Evolutionary conservation across 2,797 vertebrate genomes (phyloP).

Genomic region (Picus viridis): DNA sequence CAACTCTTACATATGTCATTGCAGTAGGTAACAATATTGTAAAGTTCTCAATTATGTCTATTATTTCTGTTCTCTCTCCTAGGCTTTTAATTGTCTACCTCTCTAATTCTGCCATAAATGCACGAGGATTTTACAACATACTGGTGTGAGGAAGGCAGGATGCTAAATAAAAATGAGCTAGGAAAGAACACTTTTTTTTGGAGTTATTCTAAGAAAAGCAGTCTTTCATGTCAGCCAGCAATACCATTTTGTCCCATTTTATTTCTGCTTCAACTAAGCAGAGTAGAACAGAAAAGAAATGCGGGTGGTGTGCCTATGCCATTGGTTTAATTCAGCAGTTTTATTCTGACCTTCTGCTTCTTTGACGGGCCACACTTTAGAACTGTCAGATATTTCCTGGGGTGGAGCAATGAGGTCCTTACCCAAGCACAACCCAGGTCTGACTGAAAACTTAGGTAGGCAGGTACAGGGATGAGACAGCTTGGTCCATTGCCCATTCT

Average conservation of each 20-base stretch:
- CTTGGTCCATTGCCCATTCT: neutral
- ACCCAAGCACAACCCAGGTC: neutral
- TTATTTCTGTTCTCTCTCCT: neutral
- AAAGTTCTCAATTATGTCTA: neutral
- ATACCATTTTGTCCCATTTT: neutral
- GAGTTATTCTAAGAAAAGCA: neutral
- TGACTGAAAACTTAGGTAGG: neutral
- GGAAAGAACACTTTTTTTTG: neutral
- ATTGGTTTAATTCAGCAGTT: neutral
- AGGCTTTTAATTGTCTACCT: neutral
- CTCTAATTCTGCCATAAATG: neutral
- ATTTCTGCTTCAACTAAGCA: neutral
- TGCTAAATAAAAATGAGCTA: neutral
- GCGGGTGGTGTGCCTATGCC: neutral
- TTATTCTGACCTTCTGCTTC: neutral
- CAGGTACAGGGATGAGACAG: neutral
- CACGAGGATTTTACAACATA: neutral
- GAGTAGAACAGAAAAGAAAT: neutral
- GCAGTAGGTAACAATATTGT: neutral
- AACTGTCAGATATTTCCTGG: neutral
- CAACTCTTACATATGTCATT: neutral
- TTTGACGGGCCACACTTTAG: neutral
- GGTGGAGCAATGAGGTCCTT: neutral
- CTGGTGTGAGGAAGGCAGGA: neutral
- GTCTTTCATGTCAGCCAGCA: neutral